phyloP scores from a whole-genome alignment of 2,888 invertebrate genomes.

The Epirrita christyi region DNA sequence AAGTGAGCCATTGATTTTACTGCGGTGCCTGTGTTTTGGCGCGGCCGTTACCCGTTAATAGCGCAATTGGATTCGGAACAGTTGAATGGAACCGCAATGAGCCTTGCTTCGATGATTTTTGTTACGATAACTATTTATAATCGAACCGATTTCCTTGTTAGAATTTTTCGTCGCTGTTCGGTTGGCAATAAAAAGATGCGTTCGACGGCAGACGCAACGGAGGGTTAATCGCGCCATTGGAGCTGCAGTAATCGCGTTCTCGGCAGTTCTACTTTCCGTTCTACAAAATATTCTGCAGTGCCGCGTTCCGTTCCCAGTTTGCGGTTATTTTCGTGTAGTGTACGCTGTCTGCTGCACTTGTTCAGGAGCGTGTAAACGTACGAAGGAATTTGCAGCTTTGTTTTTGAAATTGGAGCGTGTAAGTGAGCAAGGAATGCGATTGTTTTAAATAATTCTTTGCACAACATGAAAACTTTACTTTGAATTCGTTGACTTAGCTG shows the following conservation, averaged over 20 bases:
- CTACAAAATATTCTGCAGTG: constrained; percentile 30
- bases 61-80: constrained; percentile 62
- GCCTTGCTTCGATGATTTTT: constrained; percentile 35
- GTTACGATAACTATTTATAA: constrained; percentile 33
- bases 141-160: constrained; percentile 9
- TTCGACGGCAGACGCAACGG: constrained; percentile 51
- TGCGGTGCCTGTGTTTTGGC: constrained; percentile 60
- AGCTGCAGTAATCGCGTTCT: constrained; percentile 68
- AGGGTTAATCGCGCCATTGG: constrained; percentile 65
- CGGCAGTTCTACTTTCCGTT: constrained; percentile 39
- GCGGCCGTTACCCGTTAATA: constrained; percentile 63
- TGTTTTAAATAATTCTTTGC: constrained; percentile 33
- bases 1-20: constrained; percentile 69
- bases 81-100: constrained; percentile 55
- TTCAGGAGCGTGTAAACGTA: constrained; percentile 37
- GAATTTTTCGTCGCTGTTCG: constrained; percentile 29
- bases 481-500: too few relatives aligned
- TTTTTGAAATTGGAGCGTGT: constrained; percentile 60
- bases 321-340: constrained; percentile 62
- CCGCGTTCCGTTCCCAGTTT: constrained; percentile 50
- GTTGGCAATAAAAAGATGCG: constrained; percentile 46
- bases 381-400: constrained; percentile 52
- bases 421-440: constrained; percentile 36
- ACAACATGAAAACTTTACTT: not conserved
- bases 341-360: constrained; percentile 60